These are phyloP conservation scores for Acanthurus leucopareius DNA, from an alignment of 2,797 vertebrate genomes.

Conservation along the genomic window DNA sequence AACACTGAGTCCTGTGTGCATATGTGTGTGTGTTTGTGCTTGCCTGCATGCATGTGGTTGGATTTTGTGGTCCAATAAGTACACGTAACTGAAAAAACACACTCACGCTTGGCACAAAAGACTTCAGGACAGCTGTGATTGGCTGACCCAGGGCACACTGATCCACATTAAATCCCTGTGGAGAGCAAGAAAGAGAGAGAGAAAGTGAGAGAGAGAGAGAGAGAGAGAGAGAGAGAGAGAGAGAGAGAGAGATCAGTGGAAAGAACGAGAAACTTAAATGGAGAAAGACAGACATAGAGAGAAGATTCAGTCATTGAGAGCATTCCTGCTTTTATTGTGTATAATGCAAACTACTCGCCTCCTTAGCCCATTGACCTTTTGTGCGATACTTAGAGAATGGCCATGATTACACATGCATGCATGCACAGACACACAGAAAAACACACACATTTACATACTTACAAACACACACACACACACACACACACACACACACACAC, in stretches of 20 bases:
- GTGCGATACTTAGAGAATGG: slow-evolving; percentile 33
- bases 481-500: not conserved
- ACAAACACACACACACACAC: not conserved
- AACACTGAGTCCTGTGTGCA: not conserved
- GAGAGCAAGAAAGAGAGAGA: slow-evolving; percentile 1
- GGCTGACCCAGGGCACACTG: slow-evolving; percentile 50
- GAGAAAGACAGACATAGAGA: slow-evolving; percentile 20
- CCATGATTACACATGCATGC: not conserved
- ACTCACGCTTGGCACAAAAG: slow-evolving; percentile 55
- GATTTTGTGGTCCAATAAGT: slow-evolving; percentile 51
- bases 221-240: not conserved
- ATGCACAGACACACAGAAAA: too few species aligned
- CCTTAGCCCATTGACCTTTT: slow-evolving; percentile 60
- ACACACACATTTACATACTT: too few species aligned
- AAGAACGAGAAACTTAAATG: slow-evolving; percentile 37
- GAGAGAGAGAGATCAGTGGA: slow-evolving; percentile 15
- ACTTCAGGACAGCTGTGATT: slow-evolving; percentile 55
- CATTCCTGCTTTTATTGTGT: slow-evolving; percentile 63
- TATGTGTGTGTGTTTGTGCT: slow-evolving; percentile 12
- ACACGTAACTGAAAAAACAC: slow-evolving; percentile 65
- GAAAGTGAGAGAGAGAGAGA: slow-evolving; percentile 10
- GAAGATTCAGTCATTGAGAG: slow-evolving; percentile 33
- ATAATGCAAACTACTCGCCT: slow-evolving; percentile 54
- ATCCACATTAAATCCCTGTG: slow-evolving; percentile 60
- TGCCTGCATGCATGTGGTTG: slow-evolving; percentile 60